Conservation (phyloP, 2,797 vertebrate genomes). For the Tragopan temminckii region DNA sequence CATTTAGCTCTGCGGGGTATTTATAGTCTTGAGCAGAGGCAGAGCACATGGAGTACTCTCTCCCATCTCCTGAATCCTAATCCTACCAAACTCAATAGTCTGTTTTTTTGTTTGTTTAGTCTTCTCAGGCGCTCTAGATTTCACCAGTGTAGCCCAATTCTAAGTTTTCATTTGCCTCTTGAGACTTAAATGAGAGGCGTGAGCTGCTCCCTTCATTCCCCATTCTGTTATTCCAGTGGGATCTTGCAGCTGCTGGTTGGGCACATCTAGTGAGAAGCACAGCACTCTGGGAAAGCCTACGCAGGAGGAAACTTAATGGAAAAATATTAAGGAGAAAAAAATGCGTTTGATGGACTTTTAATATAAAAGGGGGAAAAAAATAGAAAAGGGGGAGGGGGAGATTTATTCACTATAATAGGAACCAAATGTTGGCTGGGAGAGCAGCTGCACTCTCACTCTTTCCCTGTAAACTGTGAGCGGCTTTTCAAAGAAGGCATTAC, state of each 20-base stretch:
- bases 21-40: background rate
- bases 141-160: slow-evolving; percentile 16
- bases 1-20: background rate
- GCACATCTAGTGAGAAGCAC: slow-evolving; percentile 57
- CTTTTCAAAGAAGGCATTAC: slow-evolving; percentile 73
- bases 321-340: slow-evolving; percentile 79
- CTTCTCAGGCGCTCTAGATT: slow-evolving; percentile 19
- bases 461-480: slow-evolving; percentile 71
- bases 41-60: background rate
- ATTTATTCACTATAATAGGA: slow-evolving; percentile 87
- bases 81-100: background rate
- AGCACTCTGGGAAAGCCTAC: slow-evolving; percentile 29
- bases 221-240: slow-evolving; percentile 20
- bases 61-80: background rate
- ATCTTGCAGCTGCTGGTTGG: slow-evolving; percentile 46
- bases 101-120: background rate
- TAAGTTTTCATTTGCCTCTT: slow-evolving; percentile 25
- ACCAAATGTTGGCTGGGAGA: slow-evolving; percentile 87
- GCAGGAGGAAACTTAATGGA: slow-evolving; percentile 74
- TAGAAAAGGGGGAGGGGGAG: slow-evolving; percentile 65
- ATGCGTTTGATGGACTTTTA: slow-evolving; percentile 79
- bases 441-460: slow-evolving; percentile 74
- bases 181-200: background rate
- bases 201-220: slow-evolving; percentile 16
- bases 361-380: slow-evolving; percentile 67